phyloP scores from a whole-genome alignment of 2,888 invertebrate species.

The Entomobrya proxima region DNA sequence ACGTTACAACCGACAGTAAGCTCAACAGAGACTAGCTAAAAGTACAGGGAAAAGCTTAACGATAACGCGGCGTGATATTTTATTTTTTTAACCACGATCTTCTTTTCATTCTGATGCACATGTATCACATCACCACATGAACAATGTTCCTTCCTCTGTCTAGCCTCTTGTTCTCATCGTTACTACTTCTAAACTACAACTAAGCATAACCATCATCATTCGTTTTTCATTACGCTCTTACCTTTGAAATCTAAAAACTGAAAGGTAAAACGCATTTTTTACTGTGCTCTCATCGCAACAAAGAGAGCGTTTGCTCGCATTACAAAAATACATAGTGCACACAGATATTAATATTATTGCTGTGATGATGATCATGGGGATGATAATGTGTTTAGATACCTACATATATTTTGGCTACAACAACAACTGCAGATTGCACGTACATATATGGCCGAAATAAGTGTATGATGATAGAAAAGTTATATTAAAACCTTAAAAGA shows the following conservation, averaged over 20 bases:
- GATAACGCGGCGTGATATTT: conserved; percentile 45
- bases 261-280: background rate
- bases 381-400: background rate
- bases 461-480: background rate
- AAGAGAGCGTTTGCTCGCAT: background rate
- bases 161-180: conserved; percentile 32
- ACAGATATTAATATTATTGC: background rate
- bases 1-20: background rate
- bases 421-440: background rate
- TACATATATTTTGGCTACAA: background rate
- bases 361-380: background rate
- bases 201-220: background rate
- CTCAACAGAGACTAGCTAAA: background rate
- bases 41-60: conserved; percentile 26
- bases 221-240: background rate
- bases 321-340: background rate
- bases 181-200: background rate
- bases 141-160: conserved; percentile 5
- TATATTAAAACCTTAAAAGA: conserved; percentile 6
- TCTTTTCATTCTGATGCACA: conserved; percentile 48
- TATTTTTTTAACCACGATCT: conserved; percentile 51
- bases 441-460: background rate
- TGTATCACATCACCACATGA: conserved; percentile 45
- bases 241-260: background rate
- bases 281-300: background rate